Evolutionary conservation across 30 jellyfish, hydroid and myxozoan species (phyloP).

Genomic region (Phacellophora camtschatica): DNA sequence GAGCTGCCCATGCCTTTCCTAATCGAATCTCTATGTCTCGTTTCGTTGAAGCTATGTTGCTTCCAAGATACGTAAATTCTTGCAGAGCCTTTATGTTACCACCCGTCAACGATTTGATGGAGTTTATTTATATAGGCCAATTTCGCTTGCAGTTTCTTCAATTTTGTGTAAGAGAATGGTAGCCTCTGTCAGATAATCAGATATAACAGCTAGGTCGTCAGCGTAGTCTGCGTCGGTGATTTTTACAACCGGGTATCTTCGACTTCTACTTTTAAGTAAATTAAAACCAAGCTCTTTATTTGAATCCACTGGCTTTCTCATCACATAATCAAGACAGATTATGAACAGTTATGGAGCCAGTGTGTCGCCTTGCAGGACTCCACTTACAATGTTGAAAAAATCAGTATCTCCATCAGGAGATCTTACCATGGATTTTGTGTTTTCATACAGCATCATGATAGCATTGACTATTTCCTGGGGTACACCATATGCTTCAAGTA

Average conservation of each 20-base stretch:
- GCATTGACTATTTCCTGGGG: constrained; percentile 27
- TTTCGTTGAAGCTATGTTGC: too few relatives aligned
- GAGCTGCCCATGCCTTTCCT: constrained; percentile 20
- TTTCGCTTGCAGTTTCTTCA: too few relatives aligned
- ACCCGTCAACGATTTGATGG: too few relatives aligned
- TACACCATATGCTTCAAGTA: constrained; percentile 33
- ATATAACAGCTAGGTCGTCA: constrained; percentile 21
- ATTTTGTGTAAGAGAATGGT: too few relatives aligned
- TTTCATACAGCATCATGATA: constrained; percentile 20
- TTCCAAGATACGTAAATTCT: too few relatives aligned
- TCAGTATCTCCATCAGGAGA: constrained; percentile 63
- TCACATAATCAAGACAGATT: constrained; percentile 27
- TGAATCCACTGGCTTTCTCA: constrained; percentile 13
- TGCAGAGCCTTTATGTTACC: too few relatives aligned
- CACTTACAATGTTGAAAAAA: background rate
- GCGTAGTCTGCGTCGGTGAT: constrained; percentile 58
- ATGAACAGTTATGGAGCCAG: constrained; percentile 36
- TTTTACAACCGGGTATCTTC: constrained; percentile 25
- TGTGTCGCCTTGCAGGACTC: constrained; percentile 56
- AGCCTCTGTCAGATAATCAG: background rate
- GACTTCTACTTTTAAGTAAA: background rate
- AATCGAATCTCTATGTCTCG: too few relatives aligned
- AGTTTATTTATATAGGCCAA: too few relatives aligned
- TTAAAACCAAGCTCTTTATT: constrained; percentile 7
- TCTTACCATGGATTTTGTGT: constrained; percentile 45